phyloP scores from a whole-genome alignment of 2,888 invertebrate genomes.

The Drosophila atroscutellata region DNA sequence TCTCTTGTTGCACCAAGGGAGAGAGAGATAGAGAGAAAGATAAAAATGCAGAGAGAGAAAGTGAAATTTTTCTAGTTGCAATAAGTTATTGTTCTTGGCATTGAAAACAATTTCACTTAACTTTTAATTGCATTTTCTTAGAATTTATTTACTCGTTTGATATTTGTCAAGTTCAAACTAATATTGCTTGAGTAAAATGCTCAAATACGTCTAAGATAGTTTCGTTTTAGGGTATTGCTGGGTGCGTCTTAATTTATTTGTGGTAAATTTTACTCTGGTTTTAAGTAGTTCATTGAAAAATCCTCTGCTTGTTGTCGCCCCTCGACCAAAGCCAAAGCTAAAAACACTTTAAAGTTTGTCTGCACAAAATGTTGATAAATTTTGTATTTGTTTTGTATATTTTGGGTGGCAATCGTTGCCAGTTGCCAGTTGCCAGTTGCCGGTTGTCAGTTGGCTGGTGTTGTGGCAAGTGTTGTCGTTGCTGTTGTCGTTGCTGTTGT shows the following conservation, averaged over 20 bases:
- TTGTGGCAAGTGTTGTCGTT: conserved; percentile 34
- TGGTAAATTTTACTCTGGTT: neutral
- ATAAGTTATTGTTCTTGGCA: neutral
- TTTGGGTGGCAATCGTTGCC: conserved; percentile 29
- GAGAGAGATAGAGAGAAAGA: neutral
- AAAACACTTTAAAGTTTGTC: conserved; percentile 52
- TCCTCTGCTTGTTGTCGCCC: neutral
- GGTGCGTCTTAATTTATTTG: conserved; percentile 15
- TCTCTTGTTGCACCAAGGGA: neutral
- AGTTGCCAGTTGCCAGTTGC: neutral
- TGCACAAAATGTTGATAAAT: conserved; percentile 44
- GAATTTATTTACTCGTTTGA: neutral
- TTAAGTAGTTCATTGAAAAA: conserved; percentile 24
- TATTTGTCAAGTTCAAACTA: neutral
- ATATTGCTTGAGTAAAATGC: neutral
- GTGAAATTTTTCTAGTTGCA: neutral
- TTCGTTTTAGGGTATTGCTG: neutral
- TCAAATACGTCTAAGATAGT: neutral
- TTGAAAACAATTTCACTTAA: neutral
- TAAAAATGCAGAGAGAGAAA: neutral
- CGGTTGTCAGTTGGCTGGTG: neutral
- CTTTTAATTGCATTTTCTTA: neutral
- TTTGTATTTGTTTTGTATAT: conserved; percentile 54
- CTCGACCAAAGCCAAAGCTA: conserved; percentile 7
- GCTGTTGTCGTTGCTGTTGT: conserved; percentile 19